phyloP scores from a whole-genome alignment of 1,140 invertebrate species.

The Coelopa frigida region DNA sequence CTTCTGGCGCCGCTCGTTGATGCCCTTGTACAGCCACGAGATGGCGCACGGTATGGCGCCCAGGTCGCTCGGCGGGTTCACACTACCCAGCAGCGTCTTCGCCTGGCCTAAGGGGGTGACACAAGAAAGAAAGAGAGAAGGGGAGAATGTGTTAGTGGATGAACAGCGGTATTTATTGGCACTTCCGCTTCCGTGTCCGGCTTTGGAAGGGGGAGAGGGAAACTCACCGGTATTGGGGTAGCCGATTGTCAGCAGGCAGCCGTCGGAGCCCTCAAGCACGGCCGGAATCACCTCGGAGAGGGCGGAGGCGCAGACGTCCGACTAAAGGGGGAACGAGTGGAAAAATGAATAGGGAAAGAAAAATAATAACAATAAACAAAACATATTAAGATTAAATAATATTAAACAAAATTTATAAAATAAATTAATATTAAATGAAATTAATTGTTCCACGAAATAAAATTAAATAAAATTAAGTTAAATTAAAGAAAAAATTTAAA shows the following conservation, averaged over 20 bases:
- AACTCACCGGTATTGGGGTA: conserved; percentile 80
- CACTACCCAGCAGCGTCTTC: conserved; percentile 84
- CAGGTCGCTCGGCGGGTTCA: conserved; percentile 63
- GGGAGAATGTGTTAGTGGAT: not conserved
- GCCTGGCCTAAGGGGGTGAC: conserved; percentile 64
- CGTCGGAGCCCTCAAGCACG: conserved; percentile 88
- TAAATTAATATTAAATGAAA: not conserved
- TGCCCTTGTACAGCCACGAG: conserved; percentile 87
- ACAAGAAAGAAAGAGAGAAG: conserved; percentile 8
- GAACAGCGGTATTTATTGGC: too few species aligned
- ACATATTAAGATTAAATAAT: not conserved
- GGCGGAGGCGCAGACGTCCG: conserved; percentile 81
- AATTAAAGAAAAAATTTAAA: too few species aligned
- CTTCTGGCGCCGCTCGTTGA: conserved; percentile 85
- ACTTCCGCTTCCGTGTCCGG: too few species aligned
- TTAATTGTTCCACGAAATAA: not conserved
- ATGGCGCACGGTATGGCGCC: conserved; percentile 89
- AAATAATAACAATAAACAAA: not conserved
- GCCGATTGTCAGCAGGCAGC: conserved; percentile 67
- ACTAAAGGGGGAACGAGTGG: conserved; percentile 48
- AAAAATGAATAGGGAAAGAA: not conserved
- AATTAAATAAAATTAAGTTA: too few species aligned
- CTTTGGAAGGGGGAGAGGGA: not conserved
- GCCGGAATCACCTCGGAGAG: conserved; percentile 89
- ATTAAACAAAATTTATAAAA: conserved; percentile 1